Conservation (phyloP, 2,888 invertebrate genomes). For the Zelleria hepariella region DNA sequence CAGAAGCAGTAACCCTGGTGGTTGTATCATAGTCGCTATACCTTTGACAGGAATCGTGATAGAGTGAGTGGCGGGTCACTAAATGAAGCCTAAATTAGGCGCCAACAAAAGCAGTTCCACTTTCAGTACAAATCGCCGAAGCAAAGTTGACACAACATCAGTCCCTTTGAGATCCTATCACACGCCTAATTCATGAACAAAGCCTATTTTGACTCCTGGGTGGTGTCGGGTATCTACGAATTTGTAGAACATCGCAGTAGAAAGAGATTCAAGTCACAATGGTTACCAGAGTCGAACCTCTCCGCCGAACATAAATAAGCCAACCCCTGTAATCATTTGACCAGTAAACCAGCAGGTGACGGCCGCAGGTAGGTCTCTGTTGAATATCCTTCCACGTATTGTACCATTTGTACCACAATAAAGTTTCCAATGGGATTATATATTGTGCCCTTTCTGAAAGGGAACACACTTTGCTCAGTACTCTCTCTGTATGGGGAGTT, state of each 20-base stretch:
- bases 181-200: neutral
- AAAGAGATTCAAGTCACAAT: neutral
- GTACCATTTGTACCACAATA: slow-evolving; percentile 38
- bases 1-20: too few relatives aligned
- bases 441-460: neutral
- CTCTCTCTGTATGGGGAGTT: neutral
- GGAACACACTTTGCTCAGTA: neutral
- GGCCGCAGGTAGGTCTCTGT: slow-evolving; percentile 52
- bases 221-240: neutral
- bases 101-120: neutral
- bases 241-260: neutral
- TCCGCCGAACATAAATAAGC: neutral
- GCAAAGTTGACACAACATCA: neutral
- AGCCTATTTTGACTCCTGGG: neutral
- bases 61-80: too few relatives aligned
- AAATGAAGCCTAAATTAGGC: too few relatives aligned
- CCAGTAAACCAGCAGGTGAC: slow-evolving; percentile 48
- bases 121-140: neutral
- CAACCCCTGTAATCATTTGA: neutral
- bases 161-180: neutral
- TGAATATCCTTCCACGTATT: slow-evolving; percentile 42
- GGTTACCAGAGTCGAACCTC: neutral
- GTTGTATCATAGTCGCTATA: too few relatives aligned
- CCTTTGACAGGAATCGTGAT: too few relatives aligned
- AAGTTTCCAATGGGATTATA: slow-evolving; percentile 5